These are phyloP conservation scores for Caiman crocodilus DNA, from an alignment of 2,797 vertebrate species.

Conservation along the genomic window DNA sequence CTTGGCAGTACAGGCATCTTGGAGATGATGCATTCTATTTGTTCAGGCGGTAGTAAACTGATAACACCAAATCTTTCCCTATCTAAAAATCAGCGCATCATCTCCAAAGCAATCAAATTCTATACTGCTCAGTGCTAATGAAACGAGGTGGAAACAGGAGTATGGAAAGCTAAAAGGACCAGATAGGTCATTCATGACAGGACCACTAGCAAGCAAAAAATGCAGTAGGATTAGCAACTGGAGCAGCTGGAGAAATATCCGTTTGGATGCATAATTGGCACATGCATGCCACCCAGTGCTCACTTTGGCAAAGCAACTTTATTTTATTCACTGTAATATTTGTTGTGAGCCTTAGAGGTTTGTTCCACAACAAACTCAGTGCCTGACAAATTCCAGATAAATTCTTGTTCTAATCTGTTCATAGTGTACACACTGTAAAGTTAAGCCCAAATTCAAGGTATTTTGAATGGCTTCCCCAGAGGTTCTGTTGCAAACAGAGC, in stretches of 20 bases:
- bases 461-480: no score
- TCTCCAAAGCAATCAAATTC: conserved; percentile 36
- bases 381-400: not conserved
- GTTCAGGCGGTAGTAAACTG: not conserved
- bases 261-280: fast-evolving
- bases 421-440: not conserved
- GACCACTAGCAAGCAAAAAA: not conserved
- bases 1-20: not conserved
- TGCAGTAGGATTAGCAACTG: not conserved
- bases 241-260: not conserved
- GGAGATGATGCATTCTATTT: not conserved
- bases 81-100: not conserved
- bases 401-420: not conserved
- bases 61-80: not conserved
- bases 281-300: not conserved
- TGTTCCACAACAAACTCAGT: not conserved
- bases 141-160: not conserved
- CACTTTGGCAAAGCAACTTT: conserved; percentile 23
- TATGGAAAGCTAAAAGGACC: not conserved
- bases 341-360: not conserved
- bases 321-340: not conserved
- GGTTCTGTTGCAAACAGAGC: no score
- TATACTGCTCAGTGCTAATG: fast-evolving
- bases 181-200: not conserved
- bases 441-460: not conserved